phyloP scores from a whole-genome alignment of 2,797 vertebrate genomes.

The Halcyon badia region DNA sequence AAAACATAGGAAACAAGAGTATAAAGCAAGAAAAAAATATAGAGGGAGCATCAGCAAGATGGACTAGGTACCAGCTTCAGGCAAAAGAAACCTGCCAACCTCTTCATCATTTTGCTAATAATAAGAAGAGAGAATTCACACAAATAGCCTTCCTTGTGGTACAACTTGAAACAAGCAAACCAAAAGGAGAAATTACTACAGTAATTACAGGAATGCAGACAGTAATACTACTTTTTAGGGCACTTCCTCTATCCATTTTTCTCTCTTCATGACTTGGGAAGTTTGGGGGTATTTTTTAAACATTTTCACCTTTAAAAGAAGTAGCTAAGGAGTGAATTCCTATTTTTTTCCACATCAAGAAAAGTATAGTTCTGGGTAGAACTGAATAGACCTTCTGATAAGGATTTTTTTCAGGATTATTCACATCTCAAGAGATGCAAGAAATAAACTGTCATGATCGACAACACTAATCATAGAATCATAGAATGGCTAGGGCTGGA shows the following conservation, averaged over 20 bases:
- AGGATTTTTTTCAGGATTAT: background rate
- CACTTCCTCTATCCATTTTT: background rate
- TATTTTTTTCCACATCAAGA: background rate
- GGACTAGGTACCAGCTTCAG: background rate
- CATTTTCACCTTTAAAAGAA: background rate
- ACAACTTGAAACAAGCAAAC: background rate
- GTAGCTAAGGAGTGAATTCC: background rate
- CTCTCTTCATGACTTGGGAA: background rate
- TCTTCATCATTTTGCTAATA: background rate
- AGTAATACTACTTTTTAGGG: background rate
- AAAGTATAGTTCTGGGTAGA: background rate
- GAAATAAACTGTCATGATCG: background rate
- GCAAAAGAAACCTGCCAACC: background rate
- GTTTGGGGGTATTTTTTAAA: background rate
- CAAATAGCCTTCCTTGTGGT: background rate
- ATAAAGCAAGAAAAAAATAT: background rate
- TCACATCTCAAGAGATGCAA: background rate
- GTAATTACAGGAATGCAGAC: background rate
- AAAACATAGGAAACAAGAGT: constrained; percentile 4
- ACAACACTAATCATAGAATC: background rate
- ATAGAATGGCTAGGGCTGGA: no score
- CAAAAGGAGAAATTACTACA: background rate
- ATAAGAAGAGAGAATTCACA: background rate
- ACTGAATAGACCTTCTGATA: background rate
- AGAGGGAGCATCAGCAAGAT: background rate